Evolutionary conservation across 2,113 vertebrate species (phyloP), one percentile per base, ranked within the genome.

Genomic region (Callipepla squamata): DNA sequence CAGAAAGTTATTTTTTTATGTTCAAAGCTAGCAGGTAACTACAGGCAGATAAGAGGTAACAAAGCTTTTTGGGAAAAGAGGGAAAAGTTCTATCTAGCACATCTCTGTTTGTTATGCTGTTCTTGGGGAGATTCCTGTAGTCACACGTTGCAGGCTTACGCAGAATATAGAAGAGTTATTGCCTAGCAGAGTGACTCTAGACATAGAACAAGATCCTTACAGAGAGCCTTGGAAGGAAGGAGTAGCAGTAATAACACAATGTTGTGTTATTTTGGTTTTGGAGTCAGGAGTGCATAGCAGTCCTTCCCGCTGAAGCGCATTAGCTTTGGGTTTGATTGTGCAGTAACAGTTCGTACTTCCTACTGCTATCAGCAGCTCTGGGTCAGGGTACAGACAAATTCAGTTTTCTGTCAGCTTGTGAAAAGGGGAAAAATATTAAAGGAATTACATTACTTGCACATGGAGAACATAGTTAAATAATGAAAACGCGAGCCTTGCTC

Each of bases 361-460:
- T 92, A 59, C 87, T 95, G 63, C 66, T 22, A 9, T 79, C 69
- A 40, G 34, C 78, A 57, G 48, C 67, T 62, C 34, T 7, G n/a
- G 67, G 66, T 23, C 62, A 85, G 36, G 16, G 34, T 45, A 42
- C 5, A 6, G 25, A 32, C 8, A 21, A 26, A 26, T 58, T 75
- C 25, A 68, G 34, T 42, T 26, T 91, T 88, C 90, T 78, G 28
- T 89, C 61, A 81, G 58, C 53, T 69, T 94, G 67, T 70, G 40
- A 85, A 22, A 59, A 25, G 51, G 44, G 51, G 66, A 38, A 47
- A 84, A 69, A 30, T 23, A 15, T 85, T 75, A 40, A 30, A 19
- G 51, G 53, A 16, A 15, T 16, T 32, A 6, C 58, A 18, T 63
- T 75, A 28, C 38, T 38, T 25, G 25, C 51, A 67, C 80, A 36